phyloP scores from a whole-genome alignment of 1,140 invertebrate species.

The Penaeus chinensis region DNA sequence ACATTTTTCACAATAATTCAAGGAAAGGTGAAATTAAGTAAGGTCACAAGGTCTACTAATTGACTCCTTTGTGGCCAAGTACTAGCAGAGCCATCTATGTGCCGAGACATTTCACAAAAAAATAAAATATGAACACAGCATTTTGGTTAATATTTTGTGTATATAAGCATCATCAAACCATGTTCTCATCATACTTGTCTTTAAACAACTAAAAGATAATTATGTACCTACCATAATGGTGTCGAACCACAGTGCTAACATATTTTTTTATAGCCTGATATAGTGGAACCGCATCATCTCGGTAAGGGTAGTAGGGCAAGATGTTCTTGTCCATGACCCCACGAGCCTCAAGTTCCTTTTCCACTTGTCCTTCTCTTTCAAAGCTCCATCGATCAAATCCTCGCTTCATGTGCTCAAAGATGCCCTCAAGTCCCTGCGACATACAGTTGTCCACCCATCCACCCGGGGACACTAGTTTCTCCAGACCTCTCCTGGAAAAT shows the following conservation, averaged over 20 bases:
- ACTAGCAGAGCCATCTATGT: too few species aligned
- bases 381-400: constrained; percentile 66
- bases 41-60: too few species aligned
- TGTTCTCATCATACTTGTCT: too few species aligned
- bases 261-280: constrained; percentile 69
- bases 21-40: too few species aligned
- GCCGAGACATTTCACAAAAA: too few species aligned
- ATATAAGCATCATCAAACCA: neutral
- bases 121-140: neutral
- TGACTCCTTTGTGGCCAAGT: too few species aligned
- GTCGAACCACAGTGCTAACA: constrained; percentile 68
- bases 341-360: constrained; percentile 66
- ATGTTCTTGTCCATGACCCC: constrained; percentile 66
- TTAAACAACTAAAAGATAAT: too few species aligned
- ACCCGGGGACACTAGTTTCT: constrained; percentile 68
- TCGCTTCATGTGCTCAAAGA: constrained; percentile 69
- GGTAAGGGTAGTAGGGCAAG: constrained; percentile 71
- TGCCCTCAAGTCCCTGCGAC: constrained; percentile 69
- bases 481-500: constrained; percentile 68
- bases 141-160: neutral
- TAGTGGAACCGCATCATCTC: constrained; percentile 70
- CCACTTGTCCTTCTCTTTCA: constrained; percentile 65
- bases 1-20: too few species aligned
- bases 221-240: constrained; percentile 68
- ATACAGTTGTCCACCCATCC: constrained; percentile 72